phyloP scores from a whole-genome alignment of 2,888 invertebrate species.

The Thymelicus sylvestris region DNA sequence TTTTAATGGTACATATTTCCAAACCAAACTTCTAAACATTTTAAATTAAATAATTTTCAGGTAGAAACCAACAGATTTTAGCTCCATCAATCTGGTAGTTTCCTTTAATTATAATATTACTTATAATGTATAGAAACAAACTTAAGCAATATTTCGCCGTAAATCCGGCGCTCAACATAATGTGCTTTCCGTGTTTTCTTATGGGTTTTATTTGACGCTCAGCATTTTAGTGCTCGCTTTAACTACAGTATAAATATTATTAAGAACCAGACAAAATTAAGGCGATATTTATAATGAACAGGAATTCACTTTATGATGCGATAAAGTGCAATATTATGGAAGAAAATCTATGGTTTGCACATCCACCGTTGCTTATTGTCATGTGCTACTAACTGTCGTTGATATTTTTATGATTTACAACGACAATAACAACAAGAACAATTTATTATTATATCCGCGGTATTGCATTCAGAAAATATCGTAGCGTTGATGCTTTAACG shows the following conservation, averaged over 20 bases:
- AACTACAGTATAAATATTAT: too few relatives aligned
- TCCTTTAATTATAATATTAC: neutral
- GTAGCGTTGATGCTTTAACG: neutral
- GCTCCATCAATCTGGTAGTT: neutral
- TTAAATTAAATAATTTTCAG: too few relatives aligned
- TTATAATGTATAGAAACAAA: neutral
- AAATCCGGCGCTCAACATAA: conserved; percentile 3
- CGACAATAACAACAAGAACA: too few relatives aligned
- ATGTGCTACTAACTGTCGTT: too few relatives aligned
- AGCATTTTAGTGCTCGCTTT: neutral
- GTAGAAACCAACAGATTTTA: too few relatives aligned
- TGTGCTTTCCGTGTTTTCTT: conserved; percentile 2
- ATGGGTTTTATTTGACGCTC: neutral
- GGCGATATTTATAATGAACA: neutral
- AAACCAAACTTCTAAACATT: too few relatives aligned
- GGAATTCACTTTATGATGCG: neutral
- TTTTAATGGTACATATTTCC: too few relatives aligned
- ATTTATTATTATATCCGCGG: neutral
- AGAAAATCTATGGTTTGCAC: too few relatives aligned
- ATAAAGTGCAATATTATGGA: too few relatives aligned
- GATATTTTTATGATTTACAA: too few relatives aligned
- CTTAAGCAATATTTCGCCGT: neutral
- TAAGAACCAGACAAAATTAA: neutral
- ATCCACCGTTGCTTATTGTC: too few relatives aligned
- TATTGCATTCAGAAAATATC: neutral